Evolutionary conservation across 2,888 invertebrate species (phyloP).

Genomic region (Danaus chrysippus): DNA sequence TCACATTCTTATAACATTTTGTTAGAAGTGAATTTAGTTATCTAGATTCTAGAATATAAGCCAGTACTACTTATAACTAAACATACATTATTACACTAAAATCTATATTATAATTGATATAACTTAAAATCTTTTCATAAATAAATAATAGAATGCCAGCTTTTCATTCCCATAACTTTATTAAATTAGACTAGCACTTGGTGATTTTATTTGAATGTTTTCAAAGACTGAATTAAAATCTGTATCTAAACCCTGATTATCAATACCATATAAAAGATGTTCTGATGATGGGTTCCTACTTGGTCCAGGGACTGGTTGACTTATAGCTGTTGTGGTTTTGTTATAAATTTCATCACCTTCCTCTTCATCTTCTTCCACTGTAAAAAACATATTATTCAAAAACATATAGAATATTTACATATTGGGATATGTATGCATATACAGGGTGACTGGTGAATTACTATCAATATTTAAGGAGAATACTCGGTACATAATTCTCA

Average conservation of each 20-base stretch:
- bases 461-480: too few species aligned
- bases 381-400: constrained; percentile 30
- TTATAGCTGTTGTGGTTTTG: constrained; percentile 61
- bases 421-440: not conserved
- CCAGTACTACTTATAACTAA: too few species aligned
- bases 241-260: constrained; percentile 80
- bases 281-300: constrained; percentile 70
- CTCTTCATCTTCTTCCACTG: constrained; percentile 74
- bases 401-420: too few species aligned
- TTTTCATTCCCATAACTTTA: not conserved
- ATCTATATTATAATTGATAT: too few species aligned
- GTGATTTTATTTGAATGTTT: constrained; percentile 79
- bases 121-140: too few species aligned
- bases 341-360: constrained; percentile 73
- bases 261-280: constrained; percentile 75
- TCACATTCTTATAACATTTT: too few species aligned
- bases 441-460: too few species aligned
- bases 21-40: too few species aligned
- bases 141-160: too few species aligned
- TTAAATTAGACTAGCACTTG: constrained; percentile 62
- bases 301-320: constrained; percentile 61
- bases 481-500: too few species aligned
- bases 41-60: too few species aligned
- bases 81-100: too few species aligned
- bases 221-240: constrained; percentile 82